Base-by-base conservation (phyloP, 2,888 invertebrate genomes). In the Xylophagus ater region DNA sequence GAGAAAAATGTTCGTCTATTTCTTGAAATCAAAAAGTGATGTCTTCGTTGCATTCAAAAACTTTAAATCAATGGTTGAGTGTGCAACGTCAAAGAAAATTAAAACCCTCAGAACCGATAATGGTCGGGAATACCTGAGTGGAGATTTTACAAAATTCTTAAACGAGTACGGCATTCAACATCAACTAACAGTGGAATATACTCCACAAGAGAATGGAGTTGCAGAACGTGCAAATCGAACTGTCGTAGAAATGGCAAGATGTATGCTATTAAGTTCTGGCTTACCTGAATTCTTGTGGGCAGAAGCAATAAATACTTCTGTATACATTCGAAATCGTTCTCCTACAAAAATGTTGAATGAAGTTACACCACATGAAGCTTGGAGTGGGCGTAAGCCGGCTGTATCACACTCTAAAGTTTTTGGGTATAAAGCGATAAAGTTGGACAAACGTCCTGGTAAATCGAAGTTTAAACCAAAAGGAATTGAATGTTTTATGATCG, bases 251-350 rank as follows among this genome's bases (percentile, higher is more conserved):
- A 41, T 43, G 23, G 51, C 52, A 6, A 42, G 53, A 18, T 42
- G 47, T 8, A 50, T 55, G 47, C 26, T 57, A 18, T 29, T 42
- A 3, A 37, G 47, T 6, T 36, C 46, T 18, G 40, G 38, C 7
- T 29, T 53, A 6, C 48, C 12, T 52, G 53, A 33, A 31, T 15
- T 45, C 15, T 40, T 46, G 23, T 50, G 49, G 25, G 49, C 30
- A 18, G 41, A 43, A 4, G 42, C 39, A 7, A 34, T 32, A n/a
- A 42, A 36, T 3, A 45, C 41, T 15, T 21, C 39, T 14, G 39
- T 20, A 13, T 42, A 35, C 26, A 19, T 43, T 2, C 13, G 43
- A 18, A 40, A 40, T 14, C 19, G 41, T 2, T 38, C 41, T 29
- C 35, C 41, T 26, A 43, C 43, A 12, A 40, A 40, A 33, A 28